phyloP scores from a whole-genome alignment of 2,113 vertebrate species.

The Agelaius tricolor region DNA sequence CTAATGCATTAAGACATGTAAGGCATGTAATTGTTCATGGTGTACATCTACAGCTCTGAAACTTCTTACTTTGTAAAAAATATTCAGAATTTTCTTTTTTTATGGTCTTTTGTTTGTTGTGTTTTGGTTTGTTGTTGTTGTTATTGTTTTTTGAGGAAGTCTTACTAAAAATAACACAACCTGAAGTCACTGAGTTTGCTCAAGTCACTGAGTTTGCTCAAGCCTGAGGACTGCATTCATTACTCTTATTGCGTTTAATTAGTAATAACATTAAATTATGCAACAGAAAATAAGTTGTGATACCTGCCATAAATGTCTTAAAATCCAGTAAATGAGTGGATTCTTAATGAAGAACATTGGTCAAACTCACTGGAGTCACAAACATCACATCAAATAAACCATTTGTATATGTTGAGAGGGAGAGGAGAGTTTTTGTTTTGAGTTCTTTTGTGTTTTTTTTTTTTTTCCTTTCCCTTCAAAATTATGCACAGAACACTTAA shows the following conservation, averaged over 20 bases:
- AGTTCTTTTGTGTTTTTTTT: background rate
- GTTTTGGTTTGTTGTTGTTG: background rate
- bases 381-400: background rate
- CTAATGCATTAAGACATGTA: background rate
- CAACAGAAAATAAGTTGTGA: background rate
- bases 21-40: background rate
- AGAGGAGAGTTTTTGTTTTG: background rate
- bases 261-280: background rate
- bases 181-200: background rate
- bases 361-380: background rate
- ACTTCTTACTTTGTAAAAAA: background rate
- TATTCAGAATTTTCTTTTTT: background rate
- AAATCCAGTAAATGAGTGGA: background rate
- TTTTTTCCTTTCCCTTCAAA: background rate
- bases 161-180: background rate
- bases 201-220: background rate
- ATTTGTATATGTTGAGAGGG: background rate
- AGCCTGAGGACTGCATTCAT: background rate
- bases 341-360: background rate
- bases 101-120: background rate
- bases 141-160: background rate
- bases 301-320: background rate
- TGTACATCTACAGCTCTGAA: background rate
- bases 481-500: background rate
- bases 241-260: background rate